Evolutionary conservation across 2,113 vertebrate species (phyloP).

Genomic region (Ornithorhynchus anatinus): DNA sequence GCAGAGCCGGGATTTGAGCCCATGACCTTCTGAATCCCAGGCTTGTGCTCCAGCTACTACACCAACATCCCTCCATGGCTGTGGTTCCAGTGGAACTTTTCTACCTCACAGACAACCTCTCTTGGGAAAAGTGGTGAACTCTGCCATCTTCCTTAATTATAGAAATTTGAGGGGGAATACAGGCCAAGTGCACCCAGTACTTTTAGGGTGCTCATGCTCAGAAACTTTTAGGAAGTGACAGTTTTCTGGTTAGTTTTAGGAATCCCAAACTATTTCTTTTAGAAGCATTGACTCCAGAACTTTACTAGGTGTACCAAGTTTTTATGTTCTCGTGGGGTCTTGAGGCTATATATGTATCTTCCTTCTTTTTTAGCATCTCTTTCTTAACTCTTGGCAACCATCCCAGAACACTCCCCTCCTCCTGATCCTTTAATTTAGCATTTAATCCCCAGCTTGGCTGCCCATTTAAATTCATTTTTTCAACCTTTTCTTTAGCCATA

Average conservation of each 20-base stretch:
- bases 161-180: not conserved
- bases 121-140: no score
- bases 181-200: conserved; percentile 2
- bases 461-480: not conserved
- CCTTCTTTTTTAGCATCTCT: not conserved
- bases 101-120: no score
- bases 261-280: conserved; percentile 8
- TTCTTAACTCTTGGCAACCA: not conserved
- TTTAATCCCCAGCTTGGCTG: conserved; percentile 31
- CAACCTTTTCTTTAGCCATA: not conserved
- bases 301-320: conserved; percentile 2
- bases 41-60: no score
- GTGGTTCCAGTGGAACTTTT: no score
- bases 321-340: not conserved
- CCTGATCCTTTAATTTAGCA: conserved; percentile 23
- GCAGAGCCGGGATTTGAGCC: no score
- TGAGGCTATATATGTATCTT: not conserved
- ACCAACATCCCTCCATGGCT: no score
- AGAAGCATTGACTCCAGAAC: not conserved
- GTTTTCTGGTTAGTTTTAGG: not conserved
- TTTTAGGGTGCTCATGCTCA: no score
- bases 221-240: conserved; percentile 7
- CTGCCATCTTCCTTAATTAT: conserved; percentile 1
- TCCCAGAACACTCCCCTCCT: conserved; percentile 5
- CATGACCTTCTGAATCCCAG: no score